Conservation (phyloP, 2,888 invertebrate genomes). For the Brachypalpus laphriformis region DNA sequence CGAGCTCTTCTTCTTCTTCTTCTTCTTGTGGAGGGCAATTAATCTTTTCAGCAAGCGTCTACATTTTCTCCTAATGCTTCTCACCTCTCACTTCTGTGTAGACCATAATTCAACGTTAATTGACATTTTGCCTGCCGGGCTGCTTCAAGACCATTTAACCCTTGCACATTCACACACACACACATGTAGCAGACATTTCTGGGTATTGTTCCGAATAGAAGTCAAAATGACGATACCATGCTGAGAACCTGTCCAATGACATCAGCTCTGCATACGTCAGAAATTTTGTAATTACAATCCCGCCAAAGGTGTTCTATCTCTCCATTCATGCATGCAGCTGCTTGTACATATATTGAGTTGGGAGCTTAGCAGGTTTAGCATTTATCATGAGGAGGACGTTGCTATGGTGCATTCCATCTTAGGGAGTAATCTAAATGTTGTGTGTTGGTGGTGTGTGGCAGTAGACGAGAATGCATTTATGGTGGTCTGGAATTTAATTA, state of each 20-base stretch:
- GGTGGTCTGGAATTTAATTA: slow-evolving; percentile 64
- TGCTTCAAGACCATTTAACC: slow-evolving; percentile 35
- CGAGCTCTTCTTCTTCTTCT: background rate
- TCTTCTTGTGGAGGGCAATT: slow-evolving; percentile 30
- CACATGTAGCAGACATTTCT: slow-evolving; percentile 20
- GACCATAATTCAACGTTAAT: slow-evolving; percentile 70
- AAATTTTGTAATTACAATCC: slow-evolving; percentile 62
- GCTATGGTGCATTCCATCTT: background rate
- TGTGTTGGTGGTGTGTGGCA: background rate
- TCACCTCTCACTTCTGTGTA: slow-evolving; percentile 4
- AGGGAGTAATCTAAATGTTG: background rate
- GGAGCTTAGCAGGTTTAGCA: background rate
- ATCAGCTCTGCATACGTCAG: slow-evolving; percentile 43
- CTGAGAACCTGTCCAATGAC: background rate
- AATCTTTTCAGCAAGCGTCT: slow-evolving; percentile 55
- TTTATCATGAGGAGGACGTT: slow-evolving; percentile 24
- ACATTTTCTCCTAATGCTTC: slow-evolving; percentile 47
- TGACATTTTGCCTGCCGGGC: slow-evolving; percentile 60
- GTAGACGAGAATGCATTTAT: slow-evolving; percentile 27
- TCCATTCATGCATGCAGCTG: background rate
- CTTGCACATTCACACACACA: slow-evolving; percentile 2
- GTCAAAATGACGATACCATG: slow-evolving; percentile 30
- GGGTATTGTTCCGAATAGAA: slow-evolving; percentile 36
- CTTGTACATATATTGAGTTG: background rate
- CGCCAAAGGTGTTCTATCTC: slow-evolving; percentile 30